Conservation (phyloP, 2,797 vertebrate species). For the Limosa lapponica region DNA sequence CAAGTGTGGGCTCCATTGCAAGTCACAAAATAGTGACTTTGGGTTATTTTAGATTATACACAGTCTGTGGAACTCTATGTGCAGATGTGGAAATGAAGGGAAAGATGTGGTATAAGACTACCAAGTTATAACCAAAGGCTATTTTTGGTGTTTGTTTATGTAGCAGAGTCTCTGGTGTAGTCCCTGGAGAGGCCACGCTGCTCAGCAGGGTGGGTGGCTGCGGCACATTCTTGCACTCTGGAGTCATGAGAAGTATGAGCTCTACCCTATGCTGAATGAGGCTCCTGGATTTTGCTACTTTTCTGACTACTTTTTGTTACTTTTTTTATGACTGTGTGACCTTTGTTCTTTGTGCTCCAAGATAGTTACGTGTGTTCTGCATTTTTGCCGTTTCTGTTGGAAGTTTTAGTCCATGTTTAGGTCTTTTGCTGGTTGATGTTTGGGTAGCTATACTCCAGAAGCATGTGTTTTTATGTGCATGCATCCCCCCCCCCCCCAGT, state of each 20-base stretch:
- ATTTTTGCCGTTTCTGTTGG: neutral
- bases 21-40: neutral
- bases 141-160: neutral
- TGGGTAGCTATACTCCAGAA: neutral
- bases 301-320: no score
- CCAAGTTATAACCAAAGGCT: neutral
- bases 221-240: fast-evolving
- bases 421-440: neutral
- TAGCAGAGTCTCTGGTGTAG: neutral
- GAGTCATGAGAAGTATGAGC: fast-evolving
- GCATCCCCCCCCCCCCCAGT: neutral
- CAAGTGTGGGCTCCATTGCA: fast-evolving
- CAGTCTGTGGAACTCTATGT: neutral
- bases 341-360: neutral
- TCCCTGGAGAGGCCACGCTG: fast-evolving
- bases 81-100: neutral
- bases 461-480: neutral
- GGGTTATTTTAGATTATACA: neutral
- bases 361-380: fast-evolving
- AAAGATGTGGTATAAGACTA: neutral
- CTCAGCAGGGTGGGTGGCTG: neutral
- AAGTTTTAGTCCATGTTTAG: neutral
- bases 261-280: neutral
- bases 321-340: no score
- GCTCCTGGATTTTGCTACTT: neutral